Conservation (phyloP, 2,888 invertebrate species). For the Ectemnius continuus region DNA sequence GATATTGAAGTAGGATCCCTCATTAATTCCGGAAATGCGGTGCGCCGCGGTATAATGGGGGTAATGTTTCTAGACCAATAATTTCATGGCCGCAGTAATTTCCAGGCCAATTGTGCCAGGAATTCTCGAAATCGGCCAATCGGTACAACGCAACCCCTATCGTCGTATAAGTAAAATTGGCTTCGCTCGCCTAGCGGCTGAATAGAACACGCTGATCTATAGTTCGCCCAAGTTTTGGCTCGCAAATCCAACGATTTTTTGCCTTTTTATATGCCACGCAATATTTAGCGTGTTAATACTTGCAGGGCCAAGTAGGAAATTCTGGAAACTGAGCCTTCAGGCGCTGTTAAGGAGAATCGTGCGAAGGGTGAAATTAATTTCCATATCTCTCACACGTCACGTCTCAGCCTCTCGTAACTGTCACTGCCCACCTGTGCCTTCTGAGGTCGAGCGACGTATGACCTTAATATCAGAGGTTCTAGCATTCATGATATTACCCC, state of each 20-base stretch:
- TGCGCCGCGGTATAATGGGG: no score
- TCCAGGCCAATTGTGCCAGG: neutral
- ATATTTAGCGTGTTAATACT: conserved; percentile 2
- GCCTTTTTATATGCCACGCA: no score
- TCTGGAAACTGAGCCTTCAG: neutral
- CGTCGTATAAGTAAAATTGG: neutral
- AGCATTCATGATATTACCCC: no score
- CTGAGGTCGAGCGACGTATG: no score
- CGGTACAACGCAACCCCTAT: neutral
- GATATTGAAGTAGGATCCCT: no score
- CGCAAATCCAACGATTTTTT: no score
- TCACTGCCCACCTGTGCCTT: no score
- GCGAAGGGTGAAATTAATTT: conserved; percentile 55
- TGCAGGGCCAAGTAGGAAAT: conserved; percentile 1
- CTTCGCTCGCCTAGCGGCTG: neutral
- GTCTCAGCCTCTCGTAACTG: conserved; percentile 38
- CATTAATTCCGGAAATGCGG: no score
- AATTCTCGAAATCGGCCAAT: neutral
- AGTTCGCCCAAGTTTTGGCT: no score
- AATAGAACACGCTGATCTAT: neutral
- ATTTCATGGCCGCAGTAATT: conserved; percentile 1
- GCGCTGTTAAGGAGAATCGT: neutral
- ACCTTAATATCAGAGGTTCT: no score
- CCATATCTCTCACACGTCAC: conserved; percentile 54
- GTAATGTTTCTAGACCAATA: conserved; percentile 2